Evolutionary conservation across 2,888 invertebrate species (phyloP).

Genomic region (Perizoma flavofasciatum): DNA sequence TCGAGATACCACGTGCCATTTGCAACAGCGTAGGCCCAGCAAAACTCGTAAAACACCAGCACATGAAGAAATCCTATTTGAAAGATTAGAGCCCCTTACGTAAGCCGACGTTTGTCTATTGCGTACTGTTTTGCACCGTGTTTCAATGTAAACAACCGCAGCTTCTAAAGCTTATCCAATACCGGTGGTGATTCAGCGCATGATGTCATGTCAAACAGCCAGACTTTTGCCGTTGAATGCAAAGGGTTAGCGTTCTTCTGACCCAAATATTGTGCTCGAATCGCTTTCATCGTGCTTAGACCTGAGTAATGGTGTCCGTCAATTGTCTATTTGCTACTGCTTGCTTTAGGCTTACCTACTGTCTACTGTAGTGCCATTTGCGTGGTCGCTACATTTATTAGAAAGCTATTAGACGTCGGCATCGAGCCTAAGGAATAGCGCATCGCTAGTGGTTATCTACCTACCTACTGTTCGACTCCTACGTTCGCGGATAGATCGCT

Average conservation of each 20-base stretch:
- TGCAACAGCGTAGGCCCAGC: slow-evolving; percentile 40
- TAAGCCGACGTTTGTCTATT: slow-evolving; percentile 42
- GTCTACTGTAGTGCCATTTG: slow-evolving; percentile 22
- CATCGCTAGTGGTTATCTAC: slow-evolving; percentile 40
- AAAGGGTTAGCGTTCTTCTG: slow-evolving; percentile 10
- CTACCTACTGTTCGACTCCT: slow-evolving; percentile 45
- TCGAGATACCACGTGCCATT: slow-evolving; percentile 55
- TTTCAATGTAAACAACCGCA: slow-evolving; percentile 26
- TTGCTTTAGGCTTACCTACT: background rate
- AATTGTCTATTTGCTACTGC: slow-evolving; percentile 30
- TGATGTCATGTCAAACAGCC: slow-evolving; percentile 26
- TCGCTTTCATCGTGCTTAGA: slow-evolving; percentile 34
- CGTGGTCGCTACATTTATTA: slow-evolving; percentile 64
- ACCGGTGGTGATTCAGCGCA: slow-evolving; percentile 20
- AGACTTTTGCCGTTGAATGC: slow-evolving; percentile 13
- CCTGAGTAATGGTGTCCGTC: slow-evolving; percentile 12
- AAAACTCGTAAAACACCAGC: slow-evolving; percentile 44
- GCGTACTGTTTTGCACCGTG: slow-evolving; percentile 30
- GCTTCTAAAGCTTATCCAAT: slow-evolving; percentile 15
- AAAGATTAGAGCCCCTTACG: slow-evolving; percentile 50
- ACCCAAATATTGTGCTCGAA: slow-evolving; percentile 13
- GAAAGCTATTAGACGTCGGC: slow-evolving; percentile 64
- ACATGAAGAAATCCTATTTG: slow-evolving; percentile 56
- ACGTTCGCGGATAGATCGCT: slow-evolving; percentile 54
- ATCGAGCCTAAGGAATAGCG: slow-evolving; percentile 65